These are phyloP conservation scores for Carcinoscorpius rotundicauda DNA, from an alignment of 1,140 invertebrate genomes.

Conservation along the genomic window DNA sequence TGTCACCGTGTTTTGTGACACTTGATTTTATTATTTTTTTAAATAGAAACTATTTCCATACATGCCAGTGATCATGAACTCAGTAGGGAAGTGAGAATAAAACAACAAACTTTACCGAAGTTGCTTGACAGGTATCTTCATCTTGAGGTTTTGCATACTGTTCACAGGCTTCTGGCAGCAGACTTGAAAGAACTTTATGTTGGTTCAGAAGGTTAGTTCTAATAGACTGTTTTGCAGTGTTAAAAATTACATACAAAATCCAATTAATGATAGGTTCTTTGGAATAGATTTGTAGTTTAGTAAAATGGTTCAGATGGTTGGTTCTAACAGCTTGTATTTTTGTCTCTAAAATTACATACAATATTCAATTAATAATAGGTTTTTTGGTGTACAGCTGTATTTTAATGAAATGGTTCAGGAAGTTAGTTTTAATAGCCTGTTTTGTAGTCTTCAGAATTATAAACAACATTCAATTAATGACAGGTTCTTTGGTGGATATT, in stretches of 20 bases:
- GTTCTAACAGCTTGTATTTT: slow-evolving; percentile 1
- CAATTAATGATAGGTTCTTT: slow-evolving; percentile 29
- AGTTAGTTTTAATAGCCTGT: no score
- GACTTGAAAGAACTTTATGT: slow-evolving; percentile 67
- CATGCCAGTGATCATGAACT: no score
- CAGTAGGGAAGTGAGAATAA: no score
- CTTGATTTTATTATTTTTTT: not conserved
- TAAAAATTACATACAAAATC: slow-evolving; percentile 24
- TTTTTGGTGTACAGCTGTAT: slow-evolving; percentile 53
- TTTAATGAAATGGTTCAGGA: no score
- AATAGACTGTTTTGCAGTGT: slow-evolving; percentile 3
- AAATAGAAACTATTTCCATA: no score
- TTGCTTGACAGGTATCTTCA: slow-evolving; percentile 60
- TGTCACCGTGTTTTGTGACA: no score
- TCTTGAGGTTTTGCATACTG: slow-evolving; percentile 61
- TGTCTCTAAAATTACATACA: slow-evolving; percentile 19
- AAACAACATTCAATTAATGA: no score
- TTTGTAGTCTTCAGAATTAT: no score
- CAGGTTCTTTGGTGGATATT: no score
- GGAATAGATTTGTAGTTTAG: slow-evolving; percentile 54
- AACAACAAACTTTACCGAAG: slow-evolving; percentile 30
- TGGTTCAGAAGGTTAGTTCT: slow-evolving; percentile 27
- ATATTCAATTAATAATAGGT: slow-evolving; percentile 27
- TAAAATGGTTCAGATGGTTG: slow-evolving; percentile 38
- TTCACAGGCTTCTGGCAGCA: slow-evolving; percentile 68